These are phyloP conservation scores for Silurus asotus DNA, from an alignment of 2,113 vertebrate genomes.

Conservation along the genomic window DNA sequence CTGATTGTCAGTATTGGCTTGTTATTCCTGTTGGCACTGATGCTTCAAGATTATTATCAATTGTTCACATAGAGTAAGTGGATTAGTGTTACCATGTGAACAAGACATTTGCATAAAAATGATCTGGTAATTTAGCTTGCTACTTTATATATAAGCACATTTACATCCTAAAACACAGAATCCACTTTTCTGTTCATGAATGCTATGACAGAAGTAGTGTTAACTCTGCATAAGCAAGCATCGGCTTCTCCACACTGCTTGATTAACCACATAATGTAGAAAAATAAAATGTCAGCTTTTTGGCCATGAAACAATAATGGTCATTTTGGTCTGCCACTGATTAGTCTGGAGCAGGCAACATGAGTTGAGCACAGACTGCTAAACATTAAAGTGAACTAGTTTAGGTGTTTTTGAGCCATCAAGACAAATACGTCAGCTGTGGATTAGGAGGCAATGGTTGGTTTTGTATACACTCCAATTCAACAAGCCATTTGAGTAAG, in stretches of 20 bases:
- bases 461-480: slow-evolving; percentile 39
- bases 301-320: not conserved
- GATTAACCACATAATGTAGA: not conserved
- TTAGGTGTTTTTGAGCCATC: not conserved
- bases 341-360: slow-evolving; percentile 20
- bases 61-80: not conserved
- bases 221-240: not conserved
- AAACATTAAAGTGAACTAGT: not conserved
- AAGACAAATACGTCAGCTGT: not conserved
- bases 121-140: not conserved
- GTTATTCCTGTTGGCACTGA: not conserved
- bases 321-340: slow-evolving; percentile 42
- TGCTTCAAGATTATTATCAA: not conserved
- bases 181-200: not conserved
- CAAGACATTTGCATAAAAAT: not conserved
- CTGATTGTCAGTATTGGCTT: not conserved
- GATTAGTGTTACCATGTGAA: not conserved
- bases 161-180: no score
- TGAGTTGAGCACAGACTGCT: not conserved
- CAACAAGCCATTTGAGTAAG: slow-evolving; percentile 23
- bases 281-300: not conserved
- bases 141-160: not conserved
- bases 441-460: not conserved
- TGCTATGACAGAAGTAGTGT: not conserved
- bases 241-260: not conserved